Evolutionary conservation across 2,113 vertebrate genomes (phyloP).

Genomic region (Protomyctophum bolini): DNA sequence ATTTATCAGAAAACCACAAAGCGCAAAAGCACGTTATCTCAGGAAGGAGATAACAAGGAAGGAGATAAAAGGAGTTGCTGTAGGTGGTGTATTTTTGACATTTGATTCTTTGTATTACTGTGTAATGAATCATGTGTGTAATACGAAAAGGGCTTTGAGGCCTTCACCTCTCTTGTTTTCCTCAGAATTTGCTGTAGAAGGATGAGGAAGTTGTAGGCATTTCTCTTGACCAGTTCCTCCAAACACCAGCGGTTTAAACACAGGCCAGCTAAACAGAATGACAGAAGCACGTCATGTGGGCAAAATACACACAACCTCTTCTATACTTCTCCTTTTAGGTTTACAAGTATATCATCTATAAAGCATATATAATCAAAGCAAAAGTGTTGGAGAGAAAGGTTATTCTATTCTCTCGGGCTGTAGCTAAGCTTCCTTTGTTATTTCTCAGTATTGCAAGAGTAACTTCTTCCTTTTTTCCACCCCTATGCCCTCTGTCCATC

Average conservation of each 20-base stretch:
- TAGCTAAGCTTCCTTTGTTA: background rate
- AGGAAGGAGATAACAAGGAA: no score
- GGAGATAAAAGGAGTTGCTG: no score
- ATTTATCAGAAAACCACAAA: no score
- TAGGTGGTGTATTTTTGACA: no score
- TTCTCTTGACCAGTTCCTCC: slow-evolving; percentile 92
- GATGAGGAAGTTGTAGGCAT: slow-evolving; percentile 89
- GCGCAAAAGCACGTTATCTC: no score
- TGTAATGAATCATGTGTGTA: background rate
- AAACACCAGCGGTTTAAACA: slow-evolving; percentile 96
- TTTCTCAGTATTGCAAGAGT: background rate
- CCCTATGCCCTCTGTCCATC: background rate
- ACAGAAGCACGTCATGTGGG: slow-evolving; percentile 16
- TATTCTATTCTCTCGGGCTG: background rate
- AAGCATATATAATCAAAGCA: background rate
- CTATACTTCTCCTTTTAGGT: slow-evolving; percentile 50
- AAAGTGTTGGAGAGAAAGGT: background rate
- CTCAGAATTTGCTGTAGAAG: slow-evolving; percentile 89
- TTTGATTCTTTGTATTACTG: background rate
- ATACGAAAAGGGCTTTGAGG: background rate
- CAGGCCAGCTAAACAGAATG: slow-evolving; percentile 80
- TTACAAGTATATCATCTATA: background rate
- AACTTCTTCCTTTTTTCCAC: background rate
- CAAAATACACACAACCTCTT: background rate
- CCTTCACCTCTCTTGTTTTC: slow-evolving; percentile 86